A percentile compares a stretch with the other conserved stretches of the same genome.
Evolutionary conservation across 2,113 vertebrate species (phyloP).

Genomic region (Lepus americanus): DNA sequence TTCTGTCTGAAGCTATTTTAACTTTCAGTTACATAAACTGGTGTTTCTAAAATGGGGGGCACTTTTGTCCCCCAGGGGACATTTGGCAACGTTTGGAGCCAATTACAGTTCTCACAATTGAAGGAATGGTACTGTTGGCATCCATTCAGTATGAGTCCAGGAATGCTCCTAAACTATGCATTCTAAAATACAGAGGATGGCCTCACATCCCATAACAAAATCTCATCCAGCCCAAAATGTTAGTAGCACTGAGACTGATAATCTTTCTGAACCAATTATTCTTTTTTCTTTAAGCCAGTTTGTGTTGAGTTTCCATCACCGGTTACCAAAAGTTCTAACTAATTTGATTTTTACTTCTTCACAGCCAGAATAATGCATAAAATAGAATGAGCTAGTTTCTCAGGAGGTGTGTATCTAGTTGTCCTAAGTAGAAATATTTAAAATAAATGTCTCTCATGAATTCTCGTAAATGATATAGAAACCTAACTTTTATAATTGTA

Average conservation of each 20-base stretch:
- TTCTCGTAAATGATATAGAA: conserved; percentile 36
- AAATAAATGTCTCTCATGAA: neutral
- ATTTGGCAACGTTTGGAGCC: neutral
- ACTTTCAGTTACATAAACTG: neutral
- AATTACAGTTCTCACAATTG: neutral
- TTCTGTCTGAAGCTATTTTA: neutral
- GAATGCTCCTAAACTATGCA: neutral
- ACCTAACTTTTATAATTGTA: conserved; percentile 16
- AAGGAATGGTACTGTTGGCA: neutral
- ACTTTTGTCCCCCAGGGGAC: neutral
- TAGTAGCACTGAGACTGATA: neutral
- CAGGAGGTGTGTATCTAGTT: neutral
- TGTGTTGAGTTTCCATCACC: neutral
- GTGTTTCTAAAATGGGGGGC: neutral
- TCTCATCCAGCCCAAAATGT: neutral
- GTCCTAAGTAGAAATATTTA: neutral
- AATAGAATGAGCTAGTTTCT: neutral
- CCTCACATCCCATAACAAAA: neutral
- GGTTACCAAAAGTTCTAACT: neutral
- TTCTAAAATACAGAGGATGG: neutral
- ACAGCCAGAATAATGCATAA: neutral
- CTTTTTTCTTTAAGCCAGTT: neutral
- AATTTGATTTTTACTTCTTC: conserved; percentile 24
- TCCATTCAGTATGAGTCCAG: neutral
- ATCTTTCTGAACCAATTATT: neutral